A percentile compares a stretch with the other conserved stretches of the same genome.
These are phyloP conservation scores for Drosophila maculinotata DNA, from an alignment of 2,888 invertebrate species.

Conservation along the genomic window DNA sequence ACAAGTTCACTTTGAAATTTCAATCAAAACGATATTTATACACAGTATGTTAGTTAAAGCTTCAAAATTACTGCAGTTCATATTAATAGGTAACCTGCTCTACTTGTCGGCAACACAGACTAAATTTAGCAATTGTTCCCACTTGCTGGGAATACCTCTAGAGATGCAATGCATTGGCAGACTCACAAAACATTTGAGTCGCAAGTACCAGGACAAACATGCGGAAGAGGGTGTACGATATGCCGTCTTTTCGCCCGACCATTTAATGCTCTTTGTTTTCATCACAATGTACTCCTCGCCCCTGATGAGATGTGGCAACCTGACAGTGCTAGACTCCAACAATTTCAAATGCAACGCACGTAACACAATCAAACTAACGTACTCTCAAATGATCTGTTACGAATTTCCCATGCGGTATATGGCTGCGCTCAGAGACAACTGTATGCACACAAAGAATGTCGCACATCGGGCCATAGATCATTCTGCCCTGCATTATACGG, in stretches of 20 bases:
- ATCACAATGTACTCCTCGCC: conserved; percentile 34
- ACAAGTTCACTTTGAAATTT: conserved; percentile 10
- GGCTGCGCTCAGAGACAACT: conserved; percentile 24
- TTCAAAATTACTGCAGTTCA: conserved; percentile 4
- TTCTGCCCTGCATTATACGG: conserved; percentile 33
- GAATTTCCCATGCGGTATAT: conserved; percentile 26
- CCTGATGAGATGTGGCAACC: conserved; percentile 4
- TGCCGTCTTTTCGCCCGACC: conserved; percentile 12
- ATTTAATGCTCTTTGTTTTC: conserved; percentile 13
- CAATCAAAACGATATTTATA: conserved; percentile 9
- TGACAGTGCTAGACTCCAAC: conserved; percentile 7
- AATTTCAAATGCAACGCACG: conserved; percentile 15
- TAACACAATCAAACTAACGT: not conserved
- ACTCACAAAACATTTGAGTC: not conserved
- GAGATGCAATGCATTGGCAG: conserved; percentile 5
- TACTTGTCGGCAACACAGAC: not conserved
- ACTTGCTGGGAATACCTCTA: conserved; percentile 1
- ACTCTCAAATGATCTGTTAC: conserved; percentile 24
- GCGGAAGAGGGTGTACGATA: not conserved
- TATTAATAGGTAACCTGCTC: not conserved
- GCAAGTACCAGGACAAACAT: conserved; percentile 6
- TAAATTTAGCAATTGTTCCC: conserved; percentile 12
- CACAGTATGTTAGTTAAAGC: conserved; percentile 21
- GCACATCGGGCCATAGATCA: not conserved
- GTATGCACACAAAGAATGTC: not conserved